Conservation (phyloP, 2,888 invertebrate genomes). For the Stenchaetothrips biformis region DNA sequence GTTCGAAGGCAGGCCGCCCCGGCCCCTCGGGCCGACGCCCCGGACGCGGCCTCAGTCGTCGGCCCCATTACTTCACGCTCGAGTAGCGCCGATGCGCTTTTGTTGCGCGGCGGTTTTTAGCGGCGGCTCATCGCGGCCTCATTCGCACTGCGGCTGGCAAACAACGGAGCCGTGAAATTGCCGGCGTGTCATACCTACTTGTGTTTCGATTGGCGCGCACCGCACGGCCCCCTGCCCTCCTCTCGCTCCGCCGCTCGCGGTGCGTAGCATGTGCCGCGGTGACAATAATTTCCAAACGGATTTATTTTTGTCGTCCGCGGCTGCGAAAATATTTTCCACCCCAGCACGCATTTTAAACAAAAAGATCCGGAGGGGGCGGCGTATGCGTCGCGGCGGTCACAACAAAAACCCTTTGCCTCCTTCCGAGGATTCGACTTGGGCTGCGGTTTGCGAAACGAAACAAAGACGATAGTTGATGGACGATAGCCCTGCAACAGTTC, state of each 20-base stretch:
- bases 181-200: background rate
- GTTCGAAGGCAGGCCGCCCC: background rate
- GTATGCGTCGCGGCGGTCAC: too few species aligned
- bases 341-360: too few species aligned
- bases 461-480: too few species aligned
- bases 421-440: too few species aligned
- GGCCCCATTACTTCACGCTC: background rate
- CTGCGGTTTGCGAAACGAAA: too few species aligned
- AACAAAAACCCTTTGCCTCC: too few species aligned
- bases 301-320: too few species aligned
- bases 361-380: too few species aligned
- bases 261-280: too few species aligned
- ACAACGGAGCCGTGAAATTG: conserved; percentile 3
- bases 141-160: background rate
- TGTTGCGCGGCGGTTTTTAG: background rate
- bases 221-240: background rate
- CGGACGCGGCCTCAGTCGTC: background rate
- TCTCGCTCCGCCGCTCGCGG: background rate
- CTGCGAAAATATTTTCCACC: too few species aligned
- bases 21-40: background rate
- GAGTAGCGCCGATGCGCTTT: background rate
- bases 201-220: background rate
- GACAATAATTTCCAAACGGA: too few species aligned
- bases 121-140: background rate
- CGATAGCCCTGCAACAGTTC: too few species aligned